Evolutionary conservation across 2,888 invertebrate genomes (phyloP).

Genomic region (Cantharis rustica): DNA sequence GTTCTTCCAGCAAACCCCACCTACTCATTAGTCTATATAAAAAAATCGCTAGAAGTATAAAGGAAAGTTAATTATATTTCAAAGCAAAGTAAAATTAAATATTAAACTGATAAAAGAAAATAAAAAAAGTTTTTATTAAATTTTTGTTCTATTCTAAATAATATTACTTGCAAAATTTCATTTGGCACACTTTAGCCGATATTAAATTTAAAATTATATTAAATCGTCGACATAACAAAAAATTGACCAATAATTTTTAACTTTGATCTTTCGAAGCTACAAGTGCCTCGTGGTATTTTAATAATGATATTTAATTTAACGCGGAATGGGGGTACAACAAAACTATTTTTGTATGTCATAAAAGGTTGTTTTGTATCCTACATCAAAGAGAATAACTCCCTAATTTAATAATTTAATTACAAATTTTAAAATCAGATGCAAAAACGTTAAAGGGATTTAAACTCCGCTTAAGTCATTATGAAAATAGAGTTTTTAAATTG

Average conservation of each 20-base stretch:
- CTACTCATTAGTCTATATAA: neutral
- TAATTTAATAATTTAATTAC: slow-evolving; percentile 41
- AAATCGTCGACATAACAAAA: neutral
- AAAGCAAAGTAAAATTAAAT: neutral
- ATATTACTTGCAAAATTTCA: neutral
- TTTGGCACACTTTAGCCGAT: neutral
- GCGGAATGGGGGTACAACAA: slow-evolving; percentile 11
- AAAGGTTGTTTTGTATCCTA: slow-evolving; percentile 21
- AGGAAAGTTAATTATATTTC: neutral
- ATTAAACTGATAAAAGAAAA: neutral
- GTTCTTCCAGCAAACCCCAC: too few relatives aligned
- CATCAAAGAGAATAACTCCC: slow-evolving; percentile 40
- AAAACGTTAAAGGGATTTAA: slow-evolving; percentile 27
- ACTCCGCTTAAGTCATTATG: slow-evolving; percentile 40
- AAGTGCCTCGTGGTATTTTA: neutral
- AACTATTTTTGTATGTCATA: slow-evolving; percentile 16
- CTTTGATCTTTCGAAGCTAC: neutral
- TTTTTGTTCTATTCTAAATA: neutral
- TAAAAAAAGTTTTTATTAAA: neutral
- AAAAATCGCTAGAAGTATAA: neutral
- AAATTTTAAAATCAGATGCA: slow-evolving; percentile 23
- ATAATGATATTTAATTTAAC: slow-evolving; percentile 17
- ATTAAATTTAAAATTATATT: neutral
- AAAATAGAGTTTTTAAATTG: slow-evolving; percentile 46
- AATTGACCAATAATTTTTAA: neutral